These are phyloP conservation scores for Hecatera dysodea DNA, from an alignment of 2,888 invertebrate species.

Conservation along the genomic window DNA sequence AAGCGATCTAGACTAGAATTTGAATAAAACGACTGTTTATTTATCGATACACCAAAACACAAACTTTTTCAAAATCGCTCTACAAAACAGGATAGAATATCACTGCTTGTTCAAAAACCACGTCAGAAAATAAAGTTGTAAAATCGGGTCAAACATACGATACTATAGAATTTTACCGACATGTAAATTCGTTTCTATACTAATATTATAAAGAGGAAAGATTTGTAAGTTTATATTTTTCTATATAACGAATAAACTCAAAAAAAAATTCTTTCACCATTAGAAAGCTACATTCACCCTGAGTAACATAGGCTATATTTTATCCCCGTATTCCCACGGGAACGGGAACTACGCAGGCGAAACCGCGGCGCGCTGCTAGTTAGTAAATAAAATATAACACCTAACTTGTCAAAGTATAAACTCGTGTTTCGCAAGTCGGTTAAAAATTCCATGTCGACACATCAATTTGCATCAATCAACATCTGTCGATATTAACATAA, in stretches of 20 bases:
- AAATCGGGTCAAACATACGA: constrained; percentile 24
- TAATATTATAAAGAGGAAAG: too few species aligned
- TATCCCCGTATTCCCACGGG: too few species aligned
- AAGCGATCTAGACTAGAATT: background rate
- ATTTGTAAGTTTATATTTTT: too few species aligned
- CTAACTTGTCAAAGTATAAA: constrained; percentile 47
- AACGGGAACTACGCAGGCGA: too few species aligned
- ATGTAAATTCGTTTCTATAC: constrained; percentile 27
- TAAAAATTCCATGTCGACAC: constrained; percentile 63
- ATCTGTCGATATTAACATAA: constrained; percentile 52
- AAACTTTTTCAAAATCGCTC: background rate
- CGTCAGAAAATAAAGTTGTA: background rate
- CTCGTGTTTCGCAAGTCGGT: constrained; percentile 55
- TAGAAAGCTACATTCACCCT: too few species aligned
- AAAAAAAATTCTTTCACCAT: too few species aligned
- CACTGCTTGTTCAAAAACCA: too few species aligned
- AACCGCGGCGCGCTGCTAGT: too few species aligned
- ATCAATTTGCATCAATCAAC: constrained; percentile 67
- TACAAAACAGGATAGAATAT: background rate
- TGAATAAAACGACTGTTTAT: background rate
- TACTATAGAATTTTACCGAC: constrained; percentile 19
- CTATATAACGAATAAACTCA: too few species aligned
- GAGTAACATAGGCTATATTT: too few species aligned
- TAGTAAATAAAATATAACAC: constrained; percentile 43
- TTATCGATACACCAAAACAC: too few species aligned